Percentiles rank a stretch among this genome's conserved stretches.
Conservation (phyloP, 2,113 vertebrate species). For the Castor canadensis region DNA sequence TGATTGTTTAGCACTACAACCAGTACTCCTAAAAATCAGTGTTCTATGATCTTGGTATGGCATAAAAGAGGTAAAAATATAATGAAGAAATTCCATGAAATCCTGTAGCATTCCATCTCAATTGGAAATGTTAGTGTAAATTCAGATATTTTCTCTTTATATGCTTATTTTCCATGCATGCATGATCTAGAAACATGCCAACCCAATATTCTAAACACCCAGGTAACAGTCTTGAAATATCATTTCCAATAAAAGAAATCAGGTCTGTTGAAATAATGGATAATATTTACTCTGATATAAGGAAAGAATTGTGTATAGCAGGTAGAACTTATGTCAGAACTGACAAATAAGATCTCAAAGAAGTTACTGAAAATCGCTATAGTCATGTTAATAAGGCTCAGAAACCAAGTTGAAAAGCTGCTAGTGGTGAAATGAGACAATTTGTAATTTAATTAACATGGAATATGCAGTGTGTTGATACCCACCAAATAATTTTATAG, state of each 20-base stretch:
- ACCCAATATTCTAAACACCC: not conserved
- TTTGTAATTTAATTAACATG: not conserved
- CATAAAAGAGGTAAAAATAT: not conserved
- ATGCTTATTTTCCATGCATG: not conserved
- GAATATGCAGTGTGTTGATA: not conserved
- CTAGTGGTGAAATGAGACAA: not conserved
- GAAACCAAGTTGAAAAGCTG: not conserved
- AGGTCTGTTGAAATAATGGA: not conserved
- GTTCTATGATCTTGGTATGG: not conserved
- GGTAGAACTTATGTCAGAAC: not conserved
- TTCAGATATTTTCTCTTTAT: not conserved
- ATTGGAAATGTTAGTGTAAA: not conserved
- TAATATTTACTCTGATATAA: not conserved
- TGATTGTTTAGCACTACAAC: not conserved
- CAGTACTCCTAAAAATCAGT: not conserved
- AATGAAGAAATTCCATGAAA: not conserved
- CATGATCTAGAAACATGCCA: not conserved
- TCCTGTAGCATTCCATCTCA: not conserved
- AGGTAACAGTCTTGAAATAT: not conserved
- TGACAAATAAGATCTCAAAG: not conserved
- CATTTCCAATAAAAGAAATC: not conserved
- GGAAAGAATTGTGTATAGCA: not conserved
- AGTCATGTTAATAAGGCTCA: not conserved
- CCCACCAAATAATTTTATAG: not conserved
- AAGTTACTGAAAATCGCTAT: not conserved